Evolutionary conservation across 2,888 invertebrate species (phyloP), one percentile per base, ranked within the genome.

Genomic region (Eupithecia exiguata): DNA sequence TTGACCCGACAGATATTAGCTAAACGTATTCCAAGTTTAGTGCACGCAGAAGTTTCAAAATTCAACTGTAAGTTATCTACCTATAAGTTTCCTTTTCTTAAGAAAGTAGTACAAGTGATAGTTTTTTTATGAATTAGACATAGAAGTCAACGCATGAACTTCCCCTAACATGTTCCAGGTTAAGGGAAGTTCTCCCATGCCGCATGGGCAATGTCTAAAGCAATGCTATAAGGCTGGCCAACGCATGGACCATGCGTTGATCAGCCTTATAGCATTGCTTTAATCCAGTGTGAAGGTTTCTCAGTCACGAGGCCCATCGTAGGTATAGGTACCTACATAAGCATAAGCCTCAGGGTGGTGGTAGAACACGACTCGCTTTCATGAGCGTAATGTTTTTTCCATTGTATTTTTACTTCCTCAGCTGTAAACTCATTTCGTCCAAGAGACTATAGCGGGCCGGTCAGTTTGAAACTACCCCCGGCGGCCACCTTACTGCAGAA

Each of bases 401-500:
- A 35, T 18, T 62, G 35, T 18, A 62, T 18, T 25, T 25, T 25
- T 12, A 21, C 25, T 58, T 25, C 58, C 21, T 14, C 58, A 58
- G 58, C 0, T 25, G 21, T 36, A 38, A n/a, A n/a, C 12, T 67
- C 75, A 38, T 63, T 72, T 69, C 63, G 71, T 49, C 61, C 72
- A 58, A 71, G 71, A 70, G 68, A 65, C 53, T 72, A 65, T 49
- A 73, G 72, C 43, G n/a, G 74, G 68, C 69, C 76, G 72, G 21
- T 69, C 1, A 62, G 35, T 46, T 69, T 85, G 21, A 71, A 77
- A 1, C 80, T 93, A 21, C 94, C 94, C 2, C 61, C 83, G 21
- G 81, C 94, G 5, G 93, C 94, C 1, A 88, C 90, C 5, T 72
- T 92, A 14, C 58, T 94, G 38, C 93, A 92, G 80, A 85, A 91